phyloP scores from a whole-genome alignment of 2,113 vertebrate genomes.

The Gorsachius goisagi region DNA sequence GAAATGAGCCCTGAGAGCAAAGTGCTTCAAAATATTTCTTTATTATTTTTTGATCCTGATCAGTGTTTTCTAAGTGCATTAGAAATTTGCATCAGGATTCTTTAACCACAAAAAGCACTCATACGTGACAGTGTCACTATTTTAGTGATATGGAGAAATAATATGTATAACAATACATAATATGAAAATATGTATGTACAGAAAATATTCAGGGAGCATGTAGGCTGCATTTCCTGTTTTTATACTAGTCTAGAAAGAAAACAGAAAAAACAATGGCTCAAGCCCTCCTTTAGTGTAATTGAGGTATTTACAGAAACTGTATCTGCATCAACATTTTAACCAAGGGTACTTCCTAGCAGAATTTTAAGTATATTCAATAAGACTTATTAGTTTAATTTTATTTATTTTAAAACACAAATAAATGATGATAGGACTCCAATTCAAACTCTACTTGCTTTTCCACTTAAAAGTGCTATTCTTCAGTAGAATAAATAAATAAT shows the following conservation, averaged over 20 bases:
- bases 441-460: conserved; percentile 51
- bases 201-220: neutral
- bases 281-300: neutral
- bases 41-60: neutral
- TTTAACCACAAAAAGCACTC: neutral
- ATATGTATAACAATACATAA: no score
- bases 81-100: neutral
- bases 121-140: neutral
- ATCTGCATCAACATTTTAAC: neutral
- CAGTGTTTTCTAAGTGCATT: neutral
- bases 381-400: conserved; percentile 24
- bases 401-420: conserved; percentile 46
- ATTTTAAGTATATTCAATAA: neutral
- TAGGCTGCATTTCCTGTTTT: neutral
- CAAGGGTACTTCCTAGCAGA: neutral
- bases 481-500: conserved; percentile 57
- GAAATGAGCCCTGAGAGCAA: neutral
- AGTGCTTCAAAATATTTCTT: neutral
- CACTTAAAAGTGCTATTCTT: conserved; percentile 38
- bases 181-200: neutral
- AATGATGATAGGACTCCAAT: neutral
- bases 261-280: neutral
- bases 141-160: neutral
- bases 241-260: neutral
- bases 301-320: neutral